Percentiles rank a stretch among this genome's conserved stretches.
phyloP scores from a whole-genome alignment of 2,797 vertebrate species.

The Nannoperca australis region DNA sequence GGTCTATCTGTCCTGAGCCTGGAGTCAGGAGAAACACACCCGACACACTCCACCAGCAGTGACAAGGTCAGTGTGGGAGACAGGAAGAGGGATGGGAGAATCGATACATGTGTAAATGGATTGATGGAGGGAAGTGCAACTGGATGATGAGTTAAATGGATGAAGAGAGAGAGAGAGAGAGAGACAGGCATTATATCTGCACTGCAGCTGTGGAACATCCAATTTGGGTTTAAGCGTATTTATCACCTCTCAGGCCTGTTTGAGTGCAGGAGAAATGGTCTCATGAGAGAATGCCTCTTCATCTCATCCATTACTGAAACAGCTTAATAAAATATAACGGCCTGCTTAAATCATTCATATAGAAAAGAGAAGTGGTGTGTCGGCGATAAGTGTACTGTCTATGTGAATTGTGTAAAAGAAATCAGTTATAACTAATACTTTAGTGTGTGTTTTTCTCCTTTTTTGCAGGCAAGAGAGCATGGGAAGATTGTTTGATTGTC shows the following conservation, averaged over 20 bases:
- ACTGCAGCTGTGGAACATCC: conserved; percentile 46
- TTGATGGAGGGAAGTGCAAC: conserved; percentile 58
- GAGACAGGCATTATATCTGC: conserved; percentile 22
- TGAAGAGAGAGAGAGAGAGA: conserved; percentile 19
- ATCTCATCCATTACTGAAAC: conserved; percentile 41
- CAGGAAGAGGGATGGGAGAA: conserved; percentile 24
- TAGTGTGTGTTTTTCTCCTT: conserved; percentile 19
- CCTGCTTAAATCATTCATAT: conserved; percentile 26
- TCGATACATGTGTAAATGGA: conserved; percentile 63
- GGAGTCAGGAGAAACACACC: conserved; percentile 78
- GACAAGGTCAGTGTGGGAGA: conserved; percentile 83
- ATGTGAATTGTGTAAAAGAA: conserved; percentile 15
- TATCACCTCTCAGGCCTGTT: conserved; percentile 47
- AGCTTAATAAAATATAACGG: conserved; percentile 20
- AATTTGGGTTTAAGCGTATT: conserved; percentile 53
- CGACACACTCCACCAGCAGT: conserved; percentile 80
- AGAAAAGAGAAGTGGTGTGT: conserved; percentile 7
- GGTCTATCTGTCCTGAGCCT: conserved; percentile 82
- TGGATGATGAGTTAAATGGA: conserved; percentile 60
- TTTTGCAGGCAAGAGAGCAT: conserved; percentile 79
- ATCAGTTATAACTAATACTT: conserved; percentile 3
- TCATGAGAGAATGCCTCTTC: conserved; percentile 51
- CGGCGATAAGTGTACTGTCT: conserved; percentile 8
- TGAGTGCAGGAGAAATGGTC: conserved; percentile 44
- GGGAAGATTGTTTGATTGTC: conserved; percentile 82